phyloP scores from a whole-genome alignment of 2,797 vertebrate species.

The Pantherophis alleghaniensis region DNA sequence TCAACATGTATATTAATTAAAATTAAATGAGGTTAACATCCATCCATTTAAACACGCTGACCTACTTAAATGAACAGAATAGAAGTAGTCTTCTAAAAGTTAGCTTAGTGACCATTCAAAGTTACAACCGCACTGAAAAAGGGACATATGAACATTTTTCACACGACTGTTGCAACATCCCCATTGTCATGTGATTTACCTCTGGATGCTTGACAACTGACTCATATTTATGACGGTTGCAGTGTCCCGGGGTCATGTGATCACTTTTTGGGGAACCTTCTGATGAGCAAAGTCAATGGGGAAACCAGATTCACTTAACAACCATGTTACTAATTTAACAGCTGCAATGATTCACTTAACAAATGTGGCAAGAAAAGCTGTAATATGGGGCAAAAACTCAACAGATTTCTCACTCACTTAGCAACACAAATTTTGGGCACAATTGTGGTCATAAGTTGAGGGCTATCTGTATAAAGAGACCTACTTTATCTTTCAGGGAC shows the following conservation, averaged over 20 bases:
- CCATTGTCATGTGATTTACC: not conserved
- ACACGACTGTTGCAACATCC: not conserved
- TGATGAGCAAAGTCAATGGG: not conserved
- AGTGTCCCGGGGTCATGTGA: not conserved
- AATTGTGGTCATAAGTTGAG: not conserved
- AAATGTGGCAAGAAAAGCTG: not conserved
- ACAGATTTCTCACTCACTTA: not conserved
- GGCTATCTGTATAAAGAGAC: not conserved
- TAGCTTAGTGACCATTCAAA: not conserved
- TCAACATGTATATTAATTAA: not conserved
- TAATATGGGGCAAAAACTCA: not conserved
- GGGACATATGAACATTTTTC: not conserved
- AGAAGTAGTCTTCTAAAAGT: not conserved
- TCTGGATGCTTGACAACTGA: not conserved
- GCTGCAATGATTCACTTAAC: not conserved
- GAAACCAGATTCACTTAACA: not conserved
- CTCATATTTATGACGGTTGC: not conserved
- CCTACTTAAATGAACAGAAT: not conserved
- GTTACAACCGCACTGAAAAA: not conserved
- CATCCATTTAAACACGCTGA: not conserved
- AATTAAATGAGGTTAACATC: not conserved
- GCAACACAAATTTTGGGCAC: not conserved
- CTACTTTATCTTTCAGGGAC: not conserved
- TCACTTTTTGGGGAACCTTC: not conserved
- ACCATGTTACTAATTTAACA: not conserved